Evolutionary conservation across 2,888 invertebrate genomes (phyloP), one percentile per base, ranked within the genome.

Genomic region (Xanthia togata): DNA sequence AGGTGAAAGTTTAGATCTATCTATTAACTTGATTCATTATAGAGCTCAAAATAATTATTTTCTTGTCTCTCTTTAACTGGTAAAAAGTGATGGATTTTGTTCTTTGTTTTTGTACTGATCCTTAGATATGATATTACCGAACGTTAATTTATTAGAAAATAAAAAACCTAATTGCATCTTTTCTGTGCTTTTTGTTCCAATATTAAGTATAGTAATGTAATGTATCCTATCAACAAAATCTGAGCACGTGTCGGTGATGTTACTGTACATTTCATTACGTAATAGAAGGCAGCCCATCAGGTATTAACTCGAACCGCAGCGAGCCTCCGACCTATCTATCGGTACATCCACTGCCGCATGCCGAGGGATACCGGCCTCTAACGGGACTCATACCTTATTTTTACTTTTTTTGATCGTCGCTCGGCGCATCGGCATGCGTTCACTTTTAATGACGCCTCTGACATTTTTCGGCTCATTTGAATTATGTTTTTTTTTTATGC

Each of bases 321-420:
- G 68, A 69, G 71, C 62, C 75, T 79, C 79, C 87, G 63, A 81
- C 78, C 83, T 83, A 86, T 81, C 88, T 82, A 81, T 85, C 79
- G 79, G 79, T 83, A 87, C 84, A 80, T 80, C 69, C 80, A 86
- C 68, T 70, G 74, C 85, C 73, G 76, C 83, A 84, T 89, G 81
- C 94, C 90, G 92, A 89, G 92, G 93, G 94, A 91, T 90, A 92
- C 92, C 93, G 93, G 94, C 93, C 92, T 86, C 83, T 96, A 96
- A 96, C 96, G 96, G 96, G 93, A 96, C 93, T 91, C 77, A 87
- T 89, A 88, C 91, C 92, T 93, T 93, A 91, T 94, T 95, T 95
- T 94, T 92, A 92, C 91, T 94, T 95, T 96, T 82, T 94, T 94
- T 93, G 91, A 88, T 91, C 86, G 91, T 92, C 92, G 31, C 31